Conservation (phyloP, 2,113 vertebrate species). For the Eurypyga helias region DNA sequence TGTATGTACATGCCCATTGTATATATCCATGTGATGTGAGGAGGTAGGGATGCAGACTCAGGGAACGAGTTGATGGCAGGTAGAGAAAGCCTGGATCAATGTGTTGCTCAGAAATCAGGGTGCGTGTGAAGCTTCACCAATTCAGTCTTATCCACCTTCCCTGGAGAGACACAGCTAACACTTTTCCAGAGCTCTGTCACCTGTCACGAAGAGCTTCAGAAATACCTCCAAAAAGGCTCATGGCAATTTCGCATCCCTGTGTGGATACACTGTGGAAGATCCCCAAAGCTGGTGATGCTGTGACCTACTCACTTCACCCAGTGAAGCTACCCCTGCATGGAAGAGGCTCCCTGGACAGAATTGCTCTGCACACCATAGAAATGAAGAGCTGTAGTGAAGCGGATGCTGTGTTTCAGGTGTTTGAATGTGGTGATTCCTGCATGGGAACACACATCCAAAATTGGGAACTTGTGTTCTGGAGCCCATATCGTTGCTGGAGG, state of each 20-base stretch:
- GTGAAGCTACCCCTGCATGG: not conserved
- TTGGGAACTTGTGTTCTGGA: not conserved
- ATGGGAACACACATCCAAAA: not conserved
- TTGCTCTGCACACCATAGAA: not conserved
- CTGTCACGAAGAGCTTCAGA: not conserved
- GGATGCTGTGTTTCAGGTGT: not conserved
- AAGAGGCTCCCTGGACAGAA: not conserved
- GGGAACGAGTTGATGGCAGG: not conserved
- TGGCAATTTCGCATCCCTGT: not conserved
- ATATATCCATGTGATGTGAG: accelerated
- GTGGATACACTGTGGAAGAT: not conserved
- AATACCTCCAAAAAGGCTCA: not conserved
- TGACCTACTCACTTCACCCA: accelerated
- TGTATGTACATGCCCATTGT: not conserved
- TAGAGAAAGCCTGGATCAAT: not conserved
- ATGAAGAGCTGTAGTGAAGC: not conserved
- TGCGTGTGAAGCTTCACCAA: not conserved
- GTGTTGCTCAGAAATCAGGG: not conserved
- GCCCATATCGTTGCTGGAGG: not conserved
- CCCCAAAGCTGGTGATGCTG: not conserved
- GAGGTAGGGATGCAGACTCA: not conserved
- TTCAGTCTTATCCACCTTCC: not conserved
- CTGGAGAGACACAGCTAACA: accelerated
- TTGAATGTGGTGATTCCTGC: not conserved
- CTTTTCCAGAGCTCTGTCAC: not conserved